Percentiles rank a stretch among this genome's conserved stretches.
These are phyloP conservation scores for Latrodectus hesperus DNA, from an alignment of 2,888 invertebrate genomes.

Conservation along the genomic window DNA sequence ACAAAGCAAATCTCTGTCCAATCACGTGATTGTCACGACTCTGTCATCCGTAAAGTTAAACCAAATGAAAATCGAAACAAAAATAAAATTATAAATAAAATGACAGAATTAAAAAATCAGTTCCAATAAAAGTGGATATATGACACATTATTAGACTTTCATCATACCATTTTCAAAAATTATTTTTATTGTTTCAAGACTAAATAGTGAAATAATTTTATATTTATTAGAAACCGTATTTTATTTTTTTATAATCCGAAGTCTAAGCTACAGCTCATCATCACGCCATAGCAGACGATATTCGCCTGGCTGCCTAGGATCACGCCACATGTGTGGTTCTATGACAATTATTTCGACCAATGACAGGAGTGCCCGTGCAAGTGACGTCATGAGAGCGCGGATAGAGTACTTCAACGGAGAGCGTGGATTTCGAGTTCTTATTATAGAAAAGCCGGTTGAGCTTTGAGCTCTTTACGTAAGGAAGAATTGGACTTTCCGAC, in stretches of 20 bases:
- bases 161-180: background rate
- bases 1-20: no score
- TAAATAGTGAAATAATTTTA: background rate
- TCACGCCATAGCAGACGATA: conserved; percentile 58
- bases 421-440: conserved; percentile 49
- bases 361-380: background rate
- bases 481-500: conserved; percentile 12
- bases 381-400: conserved; percentile 51
- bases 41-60: no score
- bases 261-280: conserved; percentile 19
- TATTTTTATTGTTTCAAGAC: background rate
- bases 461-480: conserved; percentile 12
- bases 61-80: no score
- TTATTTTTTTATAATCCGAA: conserved; percentile 3
- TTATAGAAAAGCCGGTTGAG: conserved; percentile 54
- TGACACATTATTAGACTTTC: background rate
- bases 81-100: no score
- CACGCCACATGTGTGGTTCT: conserved; percentile 63
- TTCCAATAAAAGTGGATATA: no score
- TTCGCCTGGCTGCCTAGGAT: conserved; percentile 40
- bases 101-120: no score
- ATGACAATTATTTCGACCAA: conserved; percentile 50
- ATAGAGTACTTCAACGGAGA: conserved; percentile 1
- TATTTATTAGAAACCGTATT: background rate
- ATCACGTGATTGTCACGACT: no score